Evolutionary conservation across 2,888 invertebrate genomes (phyloP), one percentile per base, ranked within the genome.

Genomic region (Toxonevra muliebris): DNA sequence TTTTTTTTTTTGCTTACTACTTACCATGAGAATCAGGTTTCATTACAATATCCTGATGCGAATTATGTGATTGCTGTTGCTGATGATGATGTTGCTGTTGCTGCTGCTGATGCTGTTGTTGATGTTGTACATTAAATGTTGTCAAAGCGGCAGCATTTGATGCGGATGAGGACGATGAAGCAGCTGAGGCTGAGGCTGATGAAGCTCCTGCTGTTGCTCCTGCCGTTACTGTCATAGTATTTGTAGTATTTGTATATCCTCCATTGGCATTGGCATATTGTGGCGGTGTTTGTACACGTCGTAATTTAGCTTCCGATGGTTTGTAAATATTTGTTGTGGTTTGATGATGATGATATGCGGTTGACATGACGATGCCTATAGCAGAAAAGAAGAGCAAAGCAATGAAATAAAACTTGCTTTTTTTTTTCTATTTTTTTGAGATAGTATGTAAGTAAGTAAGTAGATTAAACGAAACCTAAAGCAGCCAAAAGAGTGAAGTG

Each of bases 301-400:
- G 78, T 69, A 83, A 81, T 78, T 85, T 85, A 15, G 84, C 77
- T 74, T 85, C 84, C 71, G 83, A 78, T 57, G 84, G 80, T 74
- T 85, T 84, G 73, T 82, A 85, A 71, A 82, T 76, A 70, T 77
- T 80, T 75, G 76, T 79, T 62, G 79, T 76, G 30, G 30, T 30
- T 30, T 30, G 30, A 30, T 30, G 30, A 30, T 30, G 30, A 76
- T 79, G 80, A 78, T 81, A 80, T 77, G 80, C 79, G 70, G 76
- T 77, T 74, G 73, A 76, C 74, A 75, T 68, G 66, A 77, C 74
- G 65, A 76, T 73, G 72, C 70, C 77, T 77, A 59, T n/a, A 30
- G 30, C 30, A 30, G 30, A 30, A 60, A 63, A 60, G 54, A 52
- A 50, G 48, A 12, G 19, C 19, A 1, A 43, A 19, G 17, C 43